Evolutionary conservation across 2,888 invertebrate genomes (phyloP).

Genomic region (Tenthredo mesomela): DNA sequence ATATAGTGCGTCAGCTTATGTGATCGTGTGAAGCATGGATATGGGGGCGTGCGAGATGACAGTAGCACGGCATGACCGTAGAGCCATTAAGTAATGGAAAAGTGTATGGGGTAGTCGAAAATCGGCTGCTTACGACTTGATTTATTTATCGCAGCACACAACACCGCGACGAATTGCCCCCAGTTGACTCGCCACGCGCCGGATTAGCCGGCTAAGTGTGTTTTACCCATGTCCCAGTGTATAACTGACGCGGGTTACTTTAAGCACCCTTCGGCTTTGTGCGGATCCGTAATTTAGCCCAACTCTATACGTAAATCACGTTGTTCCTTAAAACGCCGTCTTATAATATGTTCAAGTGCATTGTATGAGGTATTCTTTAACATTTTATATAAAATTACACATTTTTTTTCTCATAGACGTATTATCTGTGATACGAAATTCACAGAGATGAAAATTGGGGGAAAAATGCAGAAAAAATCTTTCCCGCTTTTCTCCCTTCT

Average conservation of each 20-base stretch:
- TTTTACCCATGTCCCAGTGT: slow-evolving; percentile 43
- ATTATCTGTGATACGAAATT: background rate
- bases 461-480: slow-evolving; percentile 69
- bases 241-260: slow-evolving; percentile 39
- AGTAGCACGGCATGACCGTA: slow-evolving; percentile 18
- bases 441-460: slow-evolving; percentile 53
- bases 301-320: slow-evolving; percentile 10
- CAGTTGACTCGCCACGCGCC: slow-evolving; percentile 56
- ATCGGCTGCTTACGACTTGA: slow-evolving; percentile 74
- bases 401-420: background rate
- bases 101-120: slow-evolving; percentile 32
- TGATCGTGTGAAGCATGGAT: slow-evolving; percentile 15
- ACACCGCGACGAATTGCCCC: slow-evolving; percentile 75
- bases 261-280: slow-evolving; percentile 31
- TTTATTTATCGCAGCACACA: slow-evolving; percentile 76
- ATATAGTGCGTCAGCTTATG: slow-evolving; percentile 6
- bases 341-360: background rate
- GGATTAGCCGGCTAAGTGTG: slow-evolving; percentile 51
- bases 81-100: slow-evolving; percentile 36
- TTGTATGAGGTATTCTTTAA: background rate
- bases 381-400: background rate
- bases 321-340: background rate
- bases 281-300: slow-evolving; percentile 8
- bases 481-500: background rate
- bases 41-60: slow-evolving; percentile 35